Evolutionary conservation across 2,113 vertebrate genomes (phyloP), one percentile per base, ranked within the genome.

Genomic region (Columba janthina): DNA sequence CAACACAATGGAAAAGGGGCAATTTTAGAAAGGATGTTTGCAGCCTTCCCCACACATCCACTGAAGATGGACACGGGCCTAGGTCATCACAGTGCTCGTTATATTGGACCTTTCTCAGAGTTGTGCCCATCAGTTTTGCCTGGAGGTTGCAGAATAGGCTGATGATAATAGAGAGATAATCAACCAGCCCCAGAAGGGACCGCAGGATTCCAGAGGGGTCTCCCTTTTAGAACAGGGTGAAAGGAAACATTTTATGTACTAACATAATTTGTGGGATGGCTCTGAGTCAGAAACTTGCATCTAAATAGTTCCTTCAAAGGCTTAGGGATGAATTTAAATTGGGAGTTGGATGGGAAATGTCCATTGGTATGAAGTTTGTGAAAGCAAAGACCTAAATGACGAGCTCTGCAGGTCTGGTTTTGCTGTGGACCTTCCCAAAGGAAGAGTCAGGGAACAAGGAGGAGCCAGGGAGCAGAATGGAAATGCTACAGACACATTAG

Each of bases 361-460:
- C 89, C 70, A 48, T 85, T 70, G 74, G 66, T 54, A 69, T 72
- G 88, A 77, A 66, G 92, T 74, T 31, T 74, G 85, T 70, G 70
- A 80, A 94, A 80, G 65, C 64, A 88, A 53, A 94, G 61, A 85
- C 56, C 69, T 57, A 85, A 90, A 85, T 7, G 42, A 85, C 48
- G 1, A 42, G 95, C 85, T 94, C 72, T 80, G 82, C 88, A 90
- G 83, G 79, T 90, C 73, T 93, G 88, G 92, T 70, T 95, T 92
- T 66, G 73, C 83, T 86, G 42, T 51, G 89, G 84, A 83, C 91
- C 93, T 81, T 93, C 93, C 91, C 84, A 82, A 89, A 96, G 87
- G 84, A 89, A 95, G 53, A 75, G 56, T 7, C 50, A 74, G 61
- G 62, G 69, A 94, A 75, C 22, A 44, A 86, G 85, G 73, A 96